Base-by-base conservation (phyloP, 2,888 invertebrate genomes). In the Heterodera filipjevi region DNA sequence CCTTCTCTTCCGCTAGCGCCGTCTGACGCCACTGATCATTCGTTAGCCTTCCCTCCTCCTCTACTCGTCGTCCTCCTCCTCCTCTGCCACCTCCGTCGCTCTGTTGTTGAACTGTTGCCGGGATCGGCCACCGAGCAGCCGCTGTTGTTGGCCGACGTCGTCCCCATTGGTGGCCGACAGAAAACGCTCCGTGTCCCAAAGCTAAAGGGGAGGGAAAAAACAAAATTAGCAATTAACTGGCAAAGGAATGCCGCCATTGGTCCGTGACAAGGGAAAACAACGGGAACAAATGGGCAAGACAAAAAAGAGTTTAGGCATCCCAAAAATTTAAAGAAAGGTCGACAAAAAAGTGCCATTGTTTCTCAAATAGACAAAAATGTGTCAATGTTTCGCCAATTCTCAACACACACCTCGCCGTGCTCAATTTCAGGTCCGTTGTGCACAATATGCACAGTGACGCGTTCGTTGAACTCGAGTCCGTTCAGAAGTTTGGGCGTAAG, bases 401-500 rank as follows among this genome's bases (percentile, higher is more conserved):
- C 14, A 78, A 1, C 33, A 53, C 71, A 6, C 30, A 79, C 79
- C 27, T 75, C 53, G 59, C 39, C 44, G 49, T 80, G 77, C 22
- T 66, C 70, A 22, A 80, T 72, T 8, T 77, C 59, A 14, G 80
- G 80, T n/a, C 80, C 80, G 75, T 82, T 82, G 53, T 83, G 83
- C 30, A 82, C 81, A 22, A 82, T 76, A 39, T 80, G 84, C 1
- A 85, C 81, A 6, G 84, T 80, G 27, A 86, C 85, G 27, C 83
- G 79, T 19, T 84, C 83, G 71, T 83, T 85, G 82, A 83, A 86
- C 14, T 83, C 77, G 32, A 87, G 77, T 27, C 83, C 85, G 33
- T 79, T 83, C 19, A 87, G 81, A 35, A 82, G 71, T 68, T 82
- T 82, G 33, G 82, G 82, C 19, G 82, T 82, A 27, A 82, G 79